These are phyloP conservation scores for Myrmophylax atrothorax DNA, from an alignment of 2,113 vertebrate species.

Conservation along the genomic window DNA sequence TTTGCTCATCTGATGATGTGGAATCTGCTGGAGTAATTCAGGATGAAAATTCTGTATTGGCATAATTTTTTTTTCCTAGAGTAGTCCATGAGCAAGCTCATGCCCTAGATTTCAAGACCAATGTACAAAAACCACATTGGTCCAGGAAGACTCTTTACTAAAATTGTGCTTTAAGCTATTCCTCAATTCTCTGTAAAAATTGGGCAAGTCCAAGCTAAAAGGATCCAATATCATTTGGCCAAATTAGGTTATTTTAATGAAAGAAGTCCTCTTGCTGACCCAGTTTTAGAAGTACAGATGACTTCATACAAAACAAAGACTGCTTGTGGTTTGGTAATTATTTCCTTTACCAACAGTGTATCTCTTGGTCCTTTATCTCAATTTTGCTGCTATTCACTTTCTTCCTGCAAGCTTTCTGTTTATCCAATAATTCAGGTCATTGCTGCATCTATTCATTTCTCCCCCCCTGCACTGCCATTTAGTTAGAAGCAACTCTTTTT, in stretches of 20 bases:
- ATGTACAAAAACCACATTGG: neutral
- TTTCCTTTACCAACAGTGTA: neutral
- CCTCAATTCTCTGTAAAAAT: conserved; percentile 18
- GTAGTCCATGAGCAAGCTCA: neutral
- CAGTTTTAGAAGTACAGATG: neutral
- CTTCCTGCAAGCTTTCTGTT: neutral
- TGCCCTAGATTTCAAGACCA: conserved; percentile 38
- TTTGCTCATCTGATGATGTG: neutral
- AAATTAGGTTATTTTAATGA: neutral
- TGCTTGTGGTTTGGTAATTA: neutral
- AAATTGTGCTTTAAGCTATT: conserved; percentile 21
- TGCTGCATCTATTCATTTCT: neutral
- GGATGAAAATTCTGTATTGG: conserved; percentile 5
- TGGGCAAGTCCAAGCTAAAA: conserved; percentile 14
- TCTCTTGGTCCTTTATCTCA: neutral
- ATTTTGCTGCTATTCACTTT: neutral
- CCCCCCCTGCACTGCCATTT: neutral
- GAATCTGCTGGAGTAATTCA: conserved; percentile 20
- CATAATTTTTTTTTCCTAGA: neutral
- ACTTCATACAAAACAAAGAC: neutral
- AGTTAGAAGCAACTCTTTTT: conserved; percentile 22
- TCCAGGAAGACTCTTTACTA: neutral
- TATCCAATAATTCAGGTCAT: neutral
- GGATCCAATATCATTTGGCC: neutral
- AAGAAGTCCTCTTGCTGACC: neutral